Evolutionary conservation across 2,888 invertebrate species (phyloP), one percentile per base, ranked within the genome.

Genomic region (Deilephila porcellus): DNA sequence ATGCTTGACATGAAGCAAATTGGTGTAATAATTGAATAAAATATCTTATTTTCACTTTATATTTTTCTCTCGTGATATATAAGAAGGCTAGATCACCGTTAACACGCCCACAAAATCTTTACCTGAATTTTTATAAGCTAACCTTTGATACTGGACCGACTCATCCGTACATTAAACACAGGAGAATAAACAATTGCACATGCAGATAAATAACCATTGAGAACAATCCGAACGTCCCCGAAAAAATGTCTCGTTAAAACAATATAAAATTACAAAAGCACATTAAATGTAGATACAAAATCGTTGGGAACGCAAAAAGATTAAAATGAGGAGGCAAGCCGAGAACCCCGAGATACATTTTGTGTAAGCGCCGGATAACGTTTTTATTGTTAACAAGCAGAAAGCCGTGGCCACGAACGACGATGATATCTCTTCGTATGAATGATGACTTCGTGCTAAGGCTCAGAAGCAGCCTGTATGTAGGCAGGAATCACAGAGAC

Each of bases 371-470:
- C 87, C 87, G 91, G 92, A 92, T 93, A 93, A 92, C 88, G 91
- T 93, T 94, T 94, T 94, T 94, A 94, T 94, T 94, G 94, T 94
- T 94, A 94, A 94, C 94, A 93, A 93, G 94, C 90, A 85, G 85
- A 83, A 83, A 89, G 88, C 90, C 91, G 88, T 89, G 89, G 90
- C 90, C 90, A 91, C 90, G 90, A 90, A 91, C 90, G 86, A 91
- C 91, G 94, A 94, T 94, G 93, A 93, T 94, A 94, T 94, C 94
- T 91, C 81, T 87, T 89, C 89, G 90, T 93, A 94, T 94, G 94
- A 94, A 94, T 93, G 94, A 94, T 94, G 93, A 93, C 93, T 94
- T 94, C 94, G 94, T 94, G 94, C 93, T 88, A 85, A 86, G 91
- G 90, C 91, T 90, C 89, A 91, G 91, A 91, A 92, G 90, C 89